These are phyloP conservation scores for Pseudococcus jackbeardsleyi DNA, from an alignment of 2,888 invertebrate species.

Conservation along the genomic window DNA sequence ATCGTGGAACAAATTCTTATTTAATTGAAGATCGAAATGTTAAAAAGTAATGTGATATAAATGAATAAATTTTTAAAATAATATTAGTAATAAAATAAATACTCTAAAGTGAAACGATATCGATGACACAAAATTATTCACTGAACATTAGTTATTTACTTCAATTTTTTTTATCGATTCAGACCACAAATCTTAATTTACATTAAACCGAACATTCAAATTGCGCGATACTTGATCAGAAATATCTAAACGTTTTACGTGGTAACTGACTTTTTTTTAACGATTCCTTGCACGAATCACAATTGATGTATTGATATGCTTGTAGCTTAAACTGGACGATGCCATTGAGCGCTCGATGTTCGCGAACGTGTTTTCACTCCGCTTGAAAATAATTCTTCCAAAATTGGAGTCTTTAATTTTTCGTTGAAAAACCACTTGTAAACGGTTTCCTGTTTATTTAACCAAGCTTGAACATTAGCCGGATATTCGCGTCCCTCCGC, in stretches of 20 bases:
- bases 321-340: background rate
- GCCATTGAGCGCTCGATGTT: conserved; percentile 59
- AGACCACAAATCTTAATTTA: no score
- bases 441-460: conserved; percentile 39
- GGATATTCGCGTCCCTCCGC: conserved; percentile 45
- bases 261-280: no score
- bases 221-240: no score
- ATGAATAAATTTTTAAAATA: no score
- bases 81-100: background rate
- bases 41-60: no score
- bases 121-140: background rate
- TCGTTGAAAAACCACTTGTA: conserved; percentile 56
- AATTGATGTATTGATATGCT: no score
- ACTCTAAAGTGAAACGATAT: no score
- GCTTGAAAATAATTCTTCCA: conserved; percentile 54
- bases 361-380: conserved; percentile 33
- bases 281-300: no score
- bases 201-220: no score
- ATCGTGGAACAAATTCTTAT: conserved; percentile 36
- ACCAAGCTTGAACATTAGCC: conserved; percentile 45
- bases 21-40: background rate
- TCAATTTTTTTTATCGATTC: background rate
- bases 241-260: no score
- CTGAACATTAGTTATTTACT: background rate
- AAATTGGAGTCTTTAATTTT: conserved; percentile 30